Evolutionary conservation across 2,888 invertebrate genomes (phyloP), one percentile per base, ranked within the genome.

Genomic region (Leptopilina myrica): DNA sequence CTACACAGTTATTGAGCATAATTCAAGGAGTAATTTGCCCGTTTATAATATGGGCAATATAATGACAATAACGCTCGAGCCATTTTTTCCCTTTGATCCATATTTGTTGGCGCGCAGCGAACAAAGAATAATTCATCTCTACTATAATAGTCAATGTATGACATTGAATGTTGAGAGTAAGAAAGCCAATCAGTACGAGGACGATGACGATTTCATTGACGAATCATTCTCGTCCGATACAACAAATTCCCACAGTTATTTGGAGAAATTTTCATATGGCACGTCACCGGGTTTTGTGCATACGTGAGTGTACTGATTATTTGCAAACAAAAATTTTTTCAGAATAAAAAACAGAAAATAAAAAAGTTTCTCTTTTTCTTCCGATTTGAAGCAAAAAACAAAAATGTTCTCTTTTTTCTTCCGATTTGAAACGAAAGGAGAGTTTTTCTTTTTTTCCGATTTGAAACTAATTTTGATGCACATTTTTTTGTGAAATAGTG

Each of bases 1-100:
- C 92, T 97, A 97, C 90, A 94, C 97, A 0, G 94, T 98, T 69
- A 95, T 98, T 62, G 98, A 98, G 91, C 95, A 95, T 86, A 98
- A 98, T 92, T 92, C 94, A 0, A 93, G 97, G 69, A 93, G 93
- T 73, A 92, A 92, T 78, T 88, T 95, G 78, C 94, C 95, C 1
- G 92, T 94, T 2, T 93, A 94, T 85, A 92, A 92, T 14, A 93
- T 93, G 87, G 93, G 93, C 8, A 91, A 91, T 82, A 92, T 92
- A 7, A 84, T 89, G 9, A 85, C 89, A 12, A 91, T 93, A 12
- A 94, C 94, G 76, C 92, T 95, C 1, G 94, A 95, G 79, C 93
- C 94, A 2, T 97, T 96, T 93, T 98, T 97, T 90, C 98, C 98
- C 0, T 98, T 98, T 89, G 98, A 98, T 92, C 97, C 97, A 0